Base-by-base conservation (phyloP, 2,888 invertebrate genomes). In the Mythimna vitellina region DNA sequence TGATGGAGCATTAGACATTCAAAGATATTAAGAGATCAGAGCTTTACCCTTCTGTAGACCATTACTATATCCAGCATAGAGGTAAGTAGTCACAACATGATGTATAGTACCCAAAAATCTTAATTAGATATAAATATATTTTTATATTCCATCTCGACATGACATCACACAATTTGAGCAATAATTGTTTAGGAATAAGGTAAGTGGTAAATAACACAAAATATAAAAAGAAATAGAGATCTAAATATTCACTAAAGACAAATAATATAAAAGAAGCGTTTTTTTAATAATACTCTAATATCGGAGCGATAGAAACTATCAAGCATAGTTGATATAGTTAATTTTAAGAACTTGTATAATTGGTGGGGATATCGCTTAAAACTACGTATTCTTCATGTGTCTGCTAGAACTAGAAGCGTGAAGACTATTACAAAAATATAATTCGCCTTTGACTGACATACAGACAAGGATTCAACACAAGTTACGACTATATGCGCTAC, bases 121-220 rank as follows among this genome's bases (percentile, higher is more conserved):
- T 65, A 66, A 73, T 73, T 32, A 54, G 20, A 60, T 38, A 60
- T 58, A 38, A 29, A 38, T 53, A n/a, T 49, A 25, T 67, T 66
- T 76, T 86, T 71, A 82, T 46, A 35, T 57, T 74, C 46, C 46
- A 62, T 62, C 82, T 84, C 83, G 73, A 81, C 68, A 76, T 81
- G 77, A 80, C 83, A 86, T 86, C 76, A 85, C 84, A 86, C 75
- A 86, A 87, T 86, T 90, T 91, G 91, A 91, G 82, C 80, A 80
- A 80, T 66, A 67, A 64, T 73, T 85, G 29, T 69, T 73, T 67
- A 81, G 38, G 64, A 77, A 80, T 76, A 72, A 66, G 29, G 32
- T 35, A 42, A 7, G n/a, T 68, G 25, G 38, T 66, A 53, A 60
- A 53, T 60, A 69, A 72, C 25, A 66, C 38, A 68, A 63, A 53